A percentile compares a stretch with the other conserved stretches of the same genome.
These are phyloP conservation scores for Xiphophorus couchianus DNA, from an alignment of 2,113 vertebrate genomes.

Conservation along the genomic window DNA sequence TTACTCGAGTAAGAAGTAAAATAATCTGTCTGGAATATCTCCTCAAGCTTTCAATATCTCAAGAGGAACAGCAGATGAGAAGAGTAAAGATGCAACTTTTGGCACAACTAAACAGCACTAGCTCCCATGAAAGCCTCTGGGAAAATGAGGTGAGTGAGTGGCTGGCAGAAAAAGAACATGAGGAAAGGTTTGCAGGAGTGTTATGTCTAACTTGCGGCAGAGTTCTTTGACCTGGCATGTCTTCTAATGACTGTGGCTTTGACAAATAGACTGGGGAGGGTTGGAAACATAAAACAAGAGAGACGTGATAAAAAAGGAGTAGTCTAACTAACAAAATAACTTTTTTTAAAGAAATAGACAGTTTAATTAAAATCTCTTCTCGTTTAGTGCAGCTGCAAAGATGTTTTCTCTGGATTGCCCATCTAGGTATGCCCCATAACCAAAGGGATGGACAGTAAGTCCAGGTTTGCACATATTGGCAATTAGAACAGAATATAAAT, in stretches of 20 bases:
- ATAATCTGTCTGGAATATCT: constrained; percentile 44
- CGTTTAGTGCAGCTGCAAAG: constrained; percentile 26
- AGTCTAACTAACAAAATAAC: constrained; percentile 28
- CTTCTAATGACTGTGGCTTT: constrained; percentile 52
- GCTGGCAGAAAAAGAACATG: constrained; percentile 47
- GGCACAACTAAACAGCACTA: constrained; percentile 44
- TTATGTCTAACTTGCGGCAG: constrained; percentile 61
- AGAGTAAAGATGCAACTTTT: constrained; percentile 45
- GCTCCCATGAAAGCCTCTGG: constrained; percentile 46
- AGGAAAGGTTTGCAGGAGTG: constrained; percentile 47
- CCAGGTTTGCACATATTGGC: constrained; percentile 49
- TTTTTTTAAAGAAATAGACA: constrained; percentile 40
- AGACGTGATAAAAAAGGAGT: constrained; percentile 33
- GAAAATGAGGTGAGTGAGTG: constrained; percentile 45
- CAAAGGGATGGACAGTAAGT: constrained; percentile 19
- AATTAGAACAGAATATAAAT: constrained; percentile 55
- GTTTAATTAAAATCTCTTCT: constrained; percentile 41
- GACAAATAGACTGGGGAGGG: constrained; percentile 25
- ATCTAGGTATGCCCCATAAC: constrained; percentile 34
- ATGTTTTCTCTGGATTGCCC: constrained; percentile 22
- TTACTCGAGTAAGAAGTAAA: constrained; percentile 40
- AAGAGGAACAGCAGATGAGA: constrained; percentile 20
- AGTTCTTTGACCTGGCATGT: constrained; percentile 62
- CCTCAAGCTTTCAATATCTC: constrained; percentile 18
- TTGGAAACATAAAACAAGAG: constrained; percentile 26